Base-by-base conservation (phyloP, 2,888 invertebrate species). In the Syrista parreyssii region DNA sequence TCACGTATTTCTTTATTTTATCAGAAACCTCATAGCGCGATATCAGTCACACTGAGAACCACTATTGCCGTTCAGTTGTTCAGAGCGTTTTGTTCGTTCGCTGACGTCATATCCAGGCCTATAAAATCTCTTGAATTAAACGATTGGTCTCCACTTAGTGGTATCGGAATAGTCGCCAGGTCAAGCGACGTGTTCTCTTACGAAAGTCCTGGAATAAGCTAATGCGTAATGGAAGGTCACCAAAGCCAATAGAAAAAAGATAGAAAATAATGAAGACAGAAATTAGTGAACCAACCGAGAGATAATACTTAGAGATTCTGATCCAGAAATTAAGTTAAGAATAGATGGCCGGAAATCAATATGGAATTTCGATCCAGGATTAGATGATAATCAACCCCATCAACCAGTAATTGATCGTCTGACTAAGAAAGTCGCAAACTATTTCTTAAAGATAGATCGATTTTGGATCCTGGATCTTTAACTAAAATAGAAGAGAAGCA, bases 1-100 rank as follows among this genome's bases (percentile, higher is more conserved):
- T 88, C 88, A 82, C 86, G 85, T 83, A 86, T 86, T 88, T 88
- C 87, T 88, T 87, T 88, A 88, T 88, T 88, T 88, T 86, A 89
- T 88, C 87, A 86, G 85, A 87, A 86, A 84, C 86, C 85, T 85
- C 82, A 82, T 82, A 80, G 77, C 82, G 79, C 82, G 81, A 55
- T 23, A 55, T 55, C 23, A 55, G 55, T 55, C 55, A 55, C 55
- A 55, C 55, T 9, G 23, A 55, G 6, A 23, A 15, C 23, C 55
- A 23, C 4, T 15, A 15, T 40, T 40, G 40, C 55, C 55, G 55
- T 55, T 55, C 55, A 9, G 55, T 55, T 23, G 23, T 23, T 55
- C 23, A 23, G 23, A 55, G 23, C 23, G 71, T 71, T 33, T 31
- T 15, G 31, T 23, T 71, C 0, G 23, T 71, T 68, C 78, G 74